Percentiles rank a stretch among this genome's conserved stretches.
Evolutionary conservation across 1,140 invertebrate genomes (phyloP).

Genomic region (Drosophila quadrilineata): DNA sequence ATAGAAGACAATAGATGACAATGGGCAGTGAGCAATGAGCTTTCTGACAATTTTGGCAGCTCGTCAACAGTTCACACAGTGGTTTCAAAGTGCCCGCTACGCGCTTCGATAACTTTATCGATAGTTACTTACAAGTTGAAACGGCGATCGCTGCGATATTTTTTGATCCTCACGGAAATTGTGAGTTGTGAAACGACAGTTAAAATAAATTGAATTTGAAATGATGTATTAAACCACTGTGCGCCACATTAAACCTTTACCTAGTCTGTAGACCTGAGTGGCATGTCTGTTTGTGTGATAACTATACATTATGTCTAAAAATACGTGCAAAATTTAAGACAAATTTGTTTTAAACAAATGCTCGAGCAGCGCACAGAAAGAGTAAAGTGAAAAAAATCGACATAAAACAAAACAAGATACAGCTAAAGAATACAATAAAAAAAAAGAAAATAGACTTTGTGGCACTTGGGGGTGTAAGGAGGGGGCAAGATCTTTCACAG

Average conservation of each 20-base stretch:
- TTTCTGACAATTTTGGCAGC: conserved; percentile 36
- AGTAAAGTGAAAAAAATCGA: conserved; percentile 28
- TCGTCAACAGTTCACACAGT: conserved; percentile 8
- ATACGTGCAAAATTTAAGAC: conserved; percentile 46
- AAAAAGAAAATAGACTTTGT: conserved; percentile 7
- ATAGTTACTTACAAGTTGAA: no score
- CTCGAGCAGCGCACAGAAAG: conserved; percentile 29
- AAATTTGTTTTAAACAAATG: conserved; percentile 60
- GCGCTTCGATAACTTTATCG: no score
- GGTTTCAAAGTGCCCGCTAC: no score
- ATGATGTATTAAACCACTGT: no score
- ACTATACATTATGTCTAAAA: conserved; percentile 57
- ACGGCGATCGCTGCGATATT: no score
- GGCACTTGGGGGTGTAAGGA: conserved; percentile 16
- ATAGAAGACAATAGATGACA: conserved; percentile 44
- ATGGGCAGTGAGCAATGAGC: conserved; percentile 54
- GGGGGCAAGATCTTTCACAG: no score
- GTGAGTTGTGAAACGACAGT: no score
- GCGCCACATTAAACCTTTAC: no score
- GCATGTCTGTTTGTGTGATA: conserved; percentile 28
- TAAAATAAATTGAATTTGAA: no score
- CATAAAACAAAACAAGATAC: conserved; percentile 5
- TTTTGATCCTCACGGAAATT: no score
- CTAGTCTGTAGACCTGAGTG: conserved; percentile 7
- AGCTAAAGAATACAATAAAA: conserved; percentile 14